Evolutionary conservation across 2,797 vertebrate species (phyloP).

Genomic region (Margarornis squamiger): DNA sequence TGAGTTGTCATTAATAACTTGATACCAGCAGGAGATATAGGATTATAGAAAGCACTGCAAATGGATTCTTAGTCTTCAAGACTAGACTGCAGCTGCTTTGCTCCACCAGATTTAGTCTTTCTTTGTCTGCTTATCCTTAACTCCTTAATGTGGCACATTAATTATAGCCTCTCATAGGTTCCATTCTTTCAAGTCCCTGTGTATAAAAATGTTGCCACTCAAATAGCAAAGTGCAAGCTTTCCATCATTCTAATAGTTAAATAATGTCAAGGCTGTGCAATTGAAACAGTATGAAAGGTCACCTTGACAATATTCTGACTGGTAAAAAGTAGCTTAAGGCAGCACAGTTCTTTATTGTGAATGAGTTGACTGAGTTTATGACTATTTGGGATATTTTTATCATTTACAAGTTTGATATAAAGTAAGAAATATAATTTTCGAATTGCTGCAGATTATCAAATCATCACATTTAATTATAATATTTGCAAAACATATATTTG

Average conservation of each 20-base stretch:
- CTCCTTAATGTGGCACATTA: conserved; percentile 58
- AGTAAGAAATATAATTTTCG: conserved; percentile 6
- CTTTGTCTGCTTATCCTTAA: conserved; percentile 42
- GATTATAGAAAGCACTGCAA: conserved; percentile 48
- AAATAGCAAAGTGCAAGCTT: conserved; percentile 60
- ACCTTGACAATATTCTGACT: conserved; percentile 65
- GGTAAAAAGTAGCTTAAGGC: conserved; percentile 61
- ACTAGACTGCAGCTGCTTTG: conserved; percentile 2
- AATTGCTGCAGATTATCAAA: not conserved
- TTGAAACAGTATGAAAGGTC: conserved; percentile 74
- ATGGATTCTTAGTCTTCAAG: conserved; percentile 39
- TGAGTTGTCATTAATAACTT: not conserved
- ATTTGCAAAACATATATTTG: conserved; percentile 1
- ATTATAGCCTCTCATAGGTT: conserved; percentile 26
- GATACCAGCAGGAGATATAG: conserved; percentile 5
- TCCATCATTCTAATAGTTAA: conserved; percentile 77
- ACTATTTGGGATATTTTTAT: conserved; percentile 48
- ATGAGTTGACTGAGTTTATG: conserved; percentile 35
- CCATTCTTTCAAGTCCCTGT: conserved; percentile 7
- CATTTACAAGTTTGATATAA: conserved; percentile 46
- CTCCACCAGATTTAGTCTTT: conserved; percentile 11
- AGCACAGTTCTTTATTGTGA: conserved; percentile 41
- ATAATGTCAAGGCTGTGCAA: conserved; percentile 55
- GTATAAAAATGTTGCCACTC: conserved; percentile 64
- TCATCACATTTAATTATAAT: not conserved